Evolutionary conservation across 2,888 invertebrate species (phyloP).

Genomic region (Nephrotoma appendiculata): DNA sequence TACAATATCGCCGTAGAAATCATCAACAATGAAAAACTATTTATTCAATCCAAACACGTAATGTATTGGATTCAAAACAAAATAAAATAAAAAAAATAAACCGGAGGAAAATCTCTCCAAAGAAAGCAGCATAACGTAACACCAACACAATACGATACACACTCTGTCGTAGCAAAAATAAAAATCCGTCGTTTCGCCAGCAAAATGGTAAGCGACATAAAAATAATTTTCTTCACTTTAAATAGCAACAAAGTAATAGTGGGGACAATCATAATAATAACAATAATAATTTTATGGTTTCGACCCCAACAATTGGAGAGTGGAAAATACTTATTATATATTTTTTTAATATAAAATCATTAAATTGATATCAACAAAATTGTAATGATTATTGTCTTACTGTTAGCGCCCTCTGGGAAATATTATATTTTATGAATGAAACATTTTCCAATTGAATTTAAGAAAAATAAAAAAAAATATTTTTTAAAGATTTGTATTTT

Average conservation of each 20-base stretch:
- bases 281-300: not conserved
- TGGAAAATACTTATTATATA: not conserved
- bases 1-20: not conserved
- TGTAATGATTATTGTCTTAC: not conserved
- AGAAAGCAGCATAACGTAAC: not conserved
- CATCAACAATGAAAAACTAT: not conserved
- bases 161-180: not conserved
- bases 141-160: not conserved
- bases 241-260: not conserved
- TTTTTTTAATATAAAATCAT: not conserved
- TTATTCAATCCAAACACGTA: not conserved
- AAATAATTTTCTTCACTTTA: not conserved
- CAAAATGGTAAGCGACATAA: not conserved
- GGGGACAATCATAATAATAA: not conserved
- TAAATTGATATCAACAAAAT: not conserved
- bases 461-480: not conserved
- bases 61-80: not conserved
- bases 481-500: not conserved
- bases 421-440: not conserved
- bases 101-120: not conserved
- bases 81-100: not conserved
- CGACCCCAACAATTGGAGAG: not conserved
- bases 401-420: not conserved
- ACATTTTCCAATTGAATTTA: not conserved
- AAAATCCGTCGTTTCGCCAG: not conserved